Base-by-base conservation (phyloP, 2,888 invertebrate genomes). In the Meteorus cinctellus region DNA sequence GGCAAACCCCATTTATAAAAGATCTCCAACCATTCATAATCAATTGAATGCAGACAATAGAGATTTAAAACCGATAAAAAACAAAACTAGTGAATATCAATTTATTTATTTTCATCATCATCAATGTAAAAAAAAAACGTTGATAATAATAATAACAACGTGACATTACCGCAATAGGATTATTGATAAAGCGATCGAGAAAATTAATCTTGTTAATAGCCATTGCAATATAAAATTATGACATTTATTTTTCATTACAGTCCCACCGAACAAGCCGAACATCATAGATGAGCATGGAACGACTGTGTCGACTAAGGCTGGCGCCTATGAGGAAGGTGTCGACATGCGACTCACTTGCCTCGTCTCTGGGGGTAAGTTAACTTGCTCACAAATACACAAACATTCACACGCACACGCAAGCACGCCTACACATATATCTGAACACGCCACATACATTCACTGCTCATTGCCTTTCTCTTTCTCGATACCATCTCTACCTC, bases 301-400 rank as follows among this genome's bases (percentile, higher is more conserved):
- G 83, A 91, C 93, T 84, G 91, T 95, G 0, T 87, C 91, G 1
- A 91, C 92, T 0, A 90, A 92, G 0, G 94, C 95, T 1, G 95
- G 95, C 1, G 95, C 95, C 0, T 95, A 95, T 86, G 91, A 93
- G 82, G 95, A 95, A 90, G 94, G 94, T 55, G 92, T 93, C 27
- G 92, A 93, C 82, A 91, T 95, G 90, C 93, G 92, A 85, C 92
- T 95, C 74, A 94, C 93, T 83, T 95, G 95, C 90, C 92, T 94
- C 89, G 95, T 95, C 85, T 92, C 92, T 84, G 95, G 95, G 91
- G 95, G 95, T 95, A 92, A 92, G 92, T 85, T 74, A 68, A 70
- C 19, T 55, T 65, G 27, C 29, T 48, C 12, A 24, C 41, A 29
- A 19, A 41, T 12, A 41, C 12, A 41, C 12, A 24, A 24, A 24